These are phyloP conservation scores for Neotoxoptera formosana DNA, from an alignment of 1,140 invertebrate genomes.

Conservation along the genomic window DNA sequence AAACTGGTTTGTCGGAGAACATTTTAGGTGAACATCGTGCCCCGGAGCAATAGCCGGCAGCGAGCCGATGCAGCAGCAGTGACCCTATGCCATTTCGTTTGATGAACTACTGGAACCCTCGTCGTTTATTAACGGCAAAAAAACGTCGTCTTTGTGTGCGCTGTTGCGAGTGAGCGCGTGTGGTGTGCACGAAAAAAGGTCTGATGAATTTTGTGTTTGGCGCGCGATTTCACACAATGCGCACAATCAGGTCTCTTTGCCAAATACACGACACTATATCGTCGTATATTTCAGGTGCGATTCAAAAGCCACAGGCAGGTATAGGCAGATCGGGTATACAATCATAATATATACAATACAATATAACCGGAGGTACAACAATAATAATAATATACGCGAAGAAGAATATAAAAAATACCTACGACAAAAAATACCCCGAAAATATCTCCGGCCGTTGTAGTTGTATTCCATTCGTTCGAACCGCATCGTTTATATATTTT, in stretches of 20 bases:
- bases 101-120: neutral
- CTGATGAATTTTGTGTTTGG: neutral
- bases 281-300: neutral
- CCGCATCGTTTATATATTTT: neutral
- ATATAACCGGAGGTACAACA: neutral
- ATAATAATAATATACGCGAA: neutral
- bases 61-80: neutral
- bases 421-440: neutral
- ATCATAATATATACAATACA: neutral
- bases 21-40: constrained; percentile 27
- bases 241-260: neutral
- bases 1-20: constrained; percentile 49
- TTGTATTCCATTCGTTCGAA: neutral
- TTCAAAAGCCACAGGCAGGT: neutral
- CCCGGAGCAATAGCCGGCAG: neutral
- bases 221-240: neutral
- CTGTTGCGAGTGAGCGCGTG: too few species aligned
- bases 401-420: neutral
- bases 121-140: neutral
- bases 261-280: neutral
- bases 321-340: neutral
- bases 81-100: neutral
- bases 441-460: neutral
- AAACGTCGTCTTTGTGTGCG: constrained; percentile 7
- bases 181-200: neutral